Evolutionary conservation across 2,113 vertebrate genomes (phyloP), one percentile per base, ranked within the genome.

Genomic region (Xiphophorus couchianus): DNA sequence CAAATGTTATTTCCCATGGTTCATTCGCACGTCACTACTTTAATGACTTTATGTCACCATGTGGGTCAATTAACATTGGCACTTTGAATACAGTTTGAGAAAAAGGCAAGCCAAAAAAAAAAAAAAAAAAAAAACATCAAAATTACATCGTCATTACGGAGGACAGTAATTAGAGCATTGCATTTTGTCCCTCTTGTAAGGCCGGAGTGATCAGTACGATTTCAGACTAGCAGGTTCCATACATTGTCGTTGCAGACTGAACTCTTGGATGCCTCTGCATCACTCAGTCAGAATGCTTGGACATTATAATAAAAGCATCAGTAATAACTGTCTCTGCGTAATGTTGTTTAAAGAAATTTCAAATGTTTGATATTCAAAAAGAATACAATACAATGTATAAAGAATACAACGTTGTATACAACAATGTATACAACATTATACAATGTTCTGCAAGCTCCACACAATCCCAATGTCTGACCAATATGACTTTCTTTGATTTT

Each of bases 1-100:
- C 31, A 70, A 60, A 70, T 27, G 68, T 60, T 42, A 15, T 70
- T 70, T 70, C 30, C 22, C 22, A 12, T 14, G 5, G 19, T 30
- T 70, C 68, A 35, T 70, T 70, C 31, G 25, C 25, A 33, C 51
- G 4, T 27, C 31, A 37, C 30, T 29, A 25, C 14, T 11, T 69
- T 54, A 69, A 69, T 54, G 44, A 54, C 44, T 69, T 69, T 25
- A 13, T 51, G 11, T 69, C 44, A 30, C 44, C 44, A 54, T 33
- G 29, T 69, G 51, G 44, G 67, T 69, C 44, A 54, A 54, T 54
- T 69, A 54, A 51, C 19, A 51, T n/a, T 33, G 66, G 66, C 66
- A 22, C 42, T 30, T 30, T 19, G 27, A 51, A 29, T 67, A 14
- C 27, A 67, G 28, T 30, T 30, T 30, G 28, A 31, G 42, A 51